These are phyloP conservation scores for Oreotrochilus melanogaster DNA, from an alignment of 2,113 vertebrate genomes.

Conservation along the genomic window DNA sequence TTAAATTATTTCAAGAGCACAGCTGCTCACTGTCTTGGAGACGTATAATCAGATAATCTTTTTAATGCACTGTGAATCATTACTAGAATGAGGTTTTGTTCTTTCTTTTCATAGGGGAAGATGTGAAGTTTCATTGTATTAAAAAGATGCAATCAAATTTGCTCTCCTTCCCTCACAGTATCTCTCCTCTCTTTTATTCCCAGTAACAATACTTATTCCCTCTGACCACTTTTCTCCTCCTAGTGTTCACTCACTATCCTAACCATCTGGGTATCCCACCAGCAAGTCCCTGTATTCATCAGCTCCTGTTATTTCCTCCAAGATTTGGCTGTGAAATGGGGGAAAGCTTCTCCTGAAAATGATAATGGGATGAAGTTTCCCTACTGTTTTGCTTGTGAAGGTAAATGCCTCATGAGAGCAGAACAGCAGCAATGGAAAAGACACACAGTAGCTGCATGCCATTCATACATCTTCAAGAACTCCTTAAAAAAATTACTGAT, in stretches of 20 bases:
- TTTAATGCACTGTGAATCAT: background rate
- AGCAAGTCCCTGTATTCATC: background rate
- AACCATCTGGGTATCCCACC: background rate
- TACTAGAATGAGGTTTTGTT: background rate
- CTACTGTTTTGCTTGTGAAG: background rate
- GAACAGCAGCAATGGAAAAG: background rate
- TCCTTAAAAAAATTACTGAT: background rate
- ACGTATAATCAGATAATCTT: background rate
- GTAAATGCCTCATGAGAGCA: background rate
- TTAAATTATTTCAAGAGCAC: background rate
- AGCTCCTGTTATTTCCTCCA: background rate
- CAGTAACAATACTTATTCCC: background rate
- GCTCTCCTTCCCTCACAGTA: background rate
- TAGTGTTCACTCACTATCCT: background rate
- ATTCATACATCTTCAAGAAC: background rate
- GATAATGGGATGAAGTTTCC: background rate
- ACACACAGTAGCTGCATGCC: background rate
- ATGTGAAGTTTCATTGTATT: background rate
- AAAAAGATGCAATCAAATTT: background rate
- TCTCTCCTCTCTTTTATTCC: background rate
- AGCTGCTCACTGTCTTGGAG: background rate
- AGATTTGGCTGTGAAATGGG: background rate
- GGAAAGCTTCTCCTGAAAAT: background rate
- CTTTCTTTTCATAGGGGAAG: background rate
- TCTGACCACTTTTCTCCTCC: background rate